Percentiles rank a stretch among this genome's conserved stretches.
These are phyloP conservation scores for Pteria penguin DNA, from an alignment of 2,888 invertebrate genomes.

Conservation along the genomic window DNA sequence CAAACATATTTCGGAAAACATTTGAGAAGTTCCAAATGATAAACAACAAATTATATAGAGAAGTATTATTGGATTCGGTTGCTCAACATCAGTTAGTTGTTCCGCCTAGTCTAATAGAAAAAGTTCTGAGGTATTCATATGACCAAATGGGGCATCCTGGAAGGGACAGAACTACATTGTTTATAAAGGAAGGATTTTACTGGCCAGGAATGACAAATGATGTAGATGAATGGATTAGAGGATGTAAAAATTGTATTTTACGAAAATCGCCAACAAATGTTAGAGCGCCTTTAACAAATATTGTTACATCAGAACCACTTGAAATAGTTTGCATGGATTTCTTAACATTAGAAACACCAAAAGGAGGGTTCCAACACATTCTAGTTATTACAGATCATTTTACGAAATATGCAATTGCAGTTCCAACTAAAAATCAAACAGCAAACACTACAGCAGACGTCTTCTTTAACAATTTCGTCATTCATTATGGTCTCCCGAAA, in stretches of 20 bases:
- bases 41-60: neutral
- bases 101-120: neutral
- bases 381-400: slow-evolving; percentile 19
- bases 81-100: neutral
- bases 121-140: neutral
- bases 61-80: neutral
- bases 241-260: neutral
- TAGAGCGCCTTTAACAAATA: neutral
- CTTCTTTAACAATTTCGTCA: slow-evolving; percentile 9
- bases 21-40: neutral
- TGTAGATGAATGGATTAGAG: neutral
- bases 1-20: neutral
- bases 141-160: slow-evolving; percentile 18
- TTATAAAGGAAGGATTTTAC: neutral
- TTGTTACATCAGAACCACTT: slow-evolving; percentile 7
- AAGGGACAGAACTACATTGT: neutral
- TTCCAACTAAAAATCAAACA: slow-evolving; percentile 17
- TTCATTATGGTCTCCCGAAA: slow-evolving; percentile 1
- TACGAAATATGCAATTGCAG: slow-evolving; percentile 12
- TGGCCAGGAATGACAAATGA: slow-evolving; percentile 14
- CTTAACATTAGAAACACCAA: neutral
- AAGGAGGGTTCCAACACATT: slow-evolving; percentile 13
- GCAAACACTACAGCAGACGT: neutral
- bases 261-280: neutral
- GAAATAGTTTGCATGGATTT: slow-evolving; percentile 19